These are phyloP conservation scores for Luffia ferchaultella DNA, from an alignment of 2,888 invertebrate species.

Conservation along the genomic window DNA sequence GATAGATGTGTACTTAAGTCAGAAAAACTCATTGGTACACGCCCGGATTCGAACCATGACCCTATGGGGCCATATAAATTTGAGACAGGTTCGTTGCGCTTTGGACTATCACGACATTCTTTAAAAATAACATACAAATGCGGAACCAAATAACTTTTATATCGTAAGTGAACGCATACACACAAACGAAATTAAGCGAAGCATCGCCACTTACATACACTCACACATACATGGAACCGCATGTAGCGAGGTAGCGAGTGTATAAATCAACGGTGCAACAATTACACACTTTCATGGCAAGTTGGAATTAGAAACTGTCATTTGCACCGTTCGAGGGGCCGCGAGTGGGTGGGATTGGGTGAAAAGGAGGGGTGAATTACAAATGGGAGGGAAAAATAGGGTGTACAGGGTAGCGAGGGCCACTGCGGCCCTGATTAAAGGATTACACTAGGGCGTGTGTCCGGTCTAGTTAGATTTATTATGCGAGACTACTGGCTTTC, in stretches of 20 bases:
- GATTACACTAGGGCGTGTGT: slow-evolving; percentile 53
- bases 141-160: too few relatives aligned
- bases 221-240: neutral
- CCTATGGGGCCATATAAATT: too few relatives aligned
- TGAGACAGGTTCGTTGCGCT: too few relatives aligned
- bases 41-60: too few relatives aligned
- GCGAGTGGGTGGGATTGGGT: slow-evolving; percentile 20
- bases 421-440: slow-evolving; percentile 63
- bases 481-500: slow-evolving; percentile 30
- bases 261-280: slow-evolving; percentile 65
- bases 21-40: too few relatives aligned
- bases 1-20: too few relatives aligned
- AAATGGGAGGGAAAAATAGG: slow-evolving; percentile 56
- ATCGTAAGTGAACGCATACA: too few relatives aligned
- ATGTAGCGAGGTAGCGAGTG: slow-evolving; percentile 27
- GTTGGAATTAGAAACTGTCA: slow-evolving; percentile 69
- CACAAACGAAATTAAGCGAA: too few relatives aligned
- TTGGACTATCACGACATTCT: too few relatives aligned
- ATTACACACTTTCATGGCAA: slow-evolving; percentile 69
- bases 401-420: slow-evolving; percentile 50
- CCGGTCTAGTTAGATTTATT: slow-evolving; percentile 65
- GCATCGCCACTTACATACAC: neutral
- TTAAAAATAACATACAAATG: too few relatives aligned
- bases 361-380: slow-evolving; percentile 25
- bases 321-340: slow-evolving; percentile 62